Evolutionary conservation across 2,797 vertebrate genomes (phyloP), one percentile per base, ranked within the genome.

Genomic region (Coluber constrictor): DNA sequence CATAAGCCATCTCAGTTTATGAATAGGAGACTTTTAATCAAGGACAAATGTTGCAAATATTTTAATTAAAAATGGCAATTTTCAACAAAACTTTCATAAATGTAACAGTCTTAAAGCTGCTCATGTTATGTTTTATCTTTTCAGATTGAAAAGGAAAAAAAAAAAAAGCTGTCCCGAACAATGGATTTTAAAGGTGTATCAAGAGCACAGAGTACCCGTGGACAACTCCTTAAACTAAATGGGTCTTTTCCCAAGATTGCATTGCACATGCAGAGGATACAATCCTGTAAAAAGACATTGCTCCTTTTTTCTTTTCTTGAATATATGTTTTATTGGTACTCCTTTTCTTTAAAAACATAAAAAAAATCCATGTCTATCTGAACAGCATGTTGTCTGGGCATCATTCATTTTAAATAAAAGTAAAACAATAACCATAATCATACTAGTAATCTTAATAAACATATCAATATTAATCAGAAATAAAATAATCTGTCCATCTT

Each of bases 71-170:
- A 27, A 11, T 47, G n/a, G 74, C 57, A 7, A 15, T 37, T 89
- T 90, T 18, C 57, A 16, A 86, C 74, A 37, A 91, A 92, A 91
- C 61, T 12, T 2, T 74, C 94, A 94, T 0, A 0, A 91, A 92
- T 90, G 92, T 43, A 93, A 86, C 83, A 70, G 87, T 93, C 94
- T 90, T 87, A 1, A 0, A 93, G 18, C 37, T 60, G 4, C 93
- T 93, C 86, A 0, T 0, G 92, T 94, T 89, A 91, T 16, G 63
- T 74, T 51, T 13, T 86, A 56, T 23, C 92, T 94, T 90, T 91
- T 92, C 60, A 91, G 43, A 66, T 61, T 91, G 93, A 93, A 25
- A 93, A 37, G 90, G 94, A 70, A 15, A 37, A 37, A 74, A 37
- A 79, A 79, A 79, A 43, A 20, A n/a, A n/a, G n/a, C 70, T 43